Conservation (phyloP, 2,797 vertebrate species). For the Chlorospingus flavigularis region DNA sequence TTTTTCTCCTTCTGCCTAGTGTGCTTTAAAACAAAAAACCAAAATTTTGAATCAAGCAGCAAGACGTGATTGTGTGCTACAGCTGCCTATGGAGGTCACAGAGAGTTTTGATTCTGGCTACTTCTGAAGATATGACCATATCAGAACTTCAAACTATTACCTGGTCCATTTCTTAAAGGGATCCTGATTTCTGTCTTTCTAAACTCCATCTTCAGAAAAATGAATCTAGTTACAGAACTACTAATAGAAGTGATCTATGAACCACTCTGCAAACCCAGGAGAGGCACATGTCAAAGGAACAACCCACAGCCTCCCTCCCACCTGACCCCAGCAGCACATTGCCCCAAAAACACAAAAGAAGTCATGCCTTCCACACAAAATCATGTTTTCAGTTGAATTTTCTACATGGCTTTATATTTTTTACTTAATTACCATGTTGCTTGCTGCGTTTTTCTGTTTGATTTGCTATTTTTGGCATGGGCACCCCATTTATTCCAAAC, state of each 20-base stretch:
- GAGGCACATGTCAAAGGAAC: neutral
- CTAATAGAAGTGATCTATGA: neutral
- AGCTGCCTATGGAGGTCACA: neutral
- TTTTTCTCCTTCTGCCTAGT: neutral
- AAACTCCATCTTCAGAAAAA: neutral
- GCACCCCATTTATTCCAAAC: neutral
- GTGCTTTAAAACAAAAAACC: neutral
- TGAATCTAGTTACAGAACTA: neutral
- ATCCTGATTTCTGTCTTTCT: neutral
- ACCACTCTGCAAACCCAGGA: neutral
- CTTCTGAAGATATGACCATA: neutral
- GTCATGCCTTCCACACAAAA: neutral
- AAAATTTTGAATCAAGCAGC: neutral
- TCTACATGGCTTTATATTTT: neutral
- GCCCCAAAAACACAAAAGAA: rapidly evolving
- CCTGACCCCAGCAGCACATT: rapidly evolving
- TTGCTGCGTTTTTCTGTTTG: neutral
- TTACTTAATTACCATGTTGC: neutral
- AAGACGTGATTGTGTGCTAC: neutral
- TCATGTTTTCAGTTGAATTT: neutral
- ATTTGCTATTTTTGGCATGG: neutral
- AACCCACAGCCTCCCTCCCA: neutral
- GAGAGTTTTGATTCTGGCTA: neutral
- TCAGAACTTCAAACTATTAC: neutral
- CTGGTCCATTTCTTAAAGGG: neutral